These are phyloP conservation scores for Amiota mariae DNA, from an alignment of 2,888 invertebrate species.

Conservation along the genomic window DNA sequence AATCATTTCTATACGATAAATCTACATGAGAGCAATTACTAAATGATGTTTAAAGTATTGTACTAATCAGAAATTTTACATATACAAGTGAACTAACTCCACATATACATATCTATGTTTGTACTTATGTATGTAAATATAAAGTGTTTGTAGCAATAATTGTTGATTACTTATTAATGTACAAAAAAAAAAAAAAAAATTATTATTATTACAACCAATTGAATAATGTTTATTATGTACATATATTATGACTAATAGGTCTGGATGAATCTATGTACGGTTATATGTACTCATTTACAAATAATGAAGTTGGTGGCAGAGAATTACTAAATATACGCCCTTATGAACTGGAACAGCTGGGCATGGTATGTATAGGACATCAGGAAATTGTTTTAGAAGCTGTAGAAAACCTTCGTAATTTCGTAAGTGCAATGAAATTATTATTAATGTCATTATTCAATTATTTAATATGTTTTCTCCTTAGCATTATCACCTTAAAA, in stretches of 20 bases:
- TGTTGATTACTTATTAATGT: not conserved
- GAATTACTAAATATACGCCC: slow-evolving; percentile 86
- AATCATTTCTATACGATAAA: no score
- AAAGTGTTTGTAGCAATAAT: not conserved
- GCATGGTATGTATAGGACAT: slow-evolving; percentile 90
- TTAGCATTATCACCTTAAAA: slow-evolving; percentile 91
- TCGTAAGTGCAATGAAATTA: slow-evolving; percentile 77
- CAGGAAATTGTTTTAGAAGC: slow-evolving; percentile 95
- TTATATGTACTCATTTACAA: slow-evolving; percentile 86
- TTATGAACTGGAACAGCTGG: slow-evolving; percentile 90
- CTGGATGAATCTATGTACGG: slow-evolving; percentile 79
- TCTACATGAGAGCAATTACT: no score
- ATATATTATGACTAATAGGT: slow-evolving; percentile 53
- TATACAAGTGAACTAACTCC: no score
- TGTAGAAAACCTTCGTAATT: slow-evolving; percentile 90
- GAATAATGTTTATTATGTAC: not conserved
- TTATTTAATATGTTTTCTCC: slow-evolving; percentile 50
- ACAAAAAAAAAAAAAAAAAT: not conserved
- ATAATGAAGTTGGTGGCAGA: slow-evolving; percentile 87
- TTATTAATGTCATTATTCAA: not conserved
- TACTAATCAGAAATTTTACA: no score
- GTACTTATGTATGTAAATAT: not conserved
- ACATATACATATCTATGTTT: not conserved
- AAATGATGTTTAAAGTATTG: no score
- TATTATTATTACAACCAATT: not conserved